Evolutionary conservation across 2,113 vertebrate genomes (phyloP).

Genomic region (Siniperca knerii): DNA sequence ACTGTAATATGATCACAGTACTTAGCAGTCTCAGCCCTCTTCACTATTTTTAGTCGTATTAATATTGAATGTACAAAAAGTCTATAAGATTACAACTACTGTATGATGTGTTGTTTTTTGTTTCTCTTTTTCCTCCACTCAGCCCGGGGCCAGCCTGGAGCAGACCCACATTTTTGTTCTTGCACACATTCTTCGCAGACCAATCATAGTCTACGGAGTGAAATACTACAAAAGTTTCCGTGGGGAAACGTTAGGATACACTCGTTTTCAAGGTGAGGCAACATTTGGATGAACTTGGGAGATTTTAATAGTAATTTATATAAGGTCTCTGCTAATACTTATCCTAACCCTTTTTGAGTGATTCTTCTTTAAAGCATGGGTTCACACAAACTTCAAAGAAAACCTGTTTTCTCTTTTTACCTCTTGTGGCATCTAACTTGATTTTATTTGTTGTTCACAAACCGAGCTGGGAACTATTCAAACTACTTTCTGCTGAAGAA

Average conservation of each 20-base stretch:
- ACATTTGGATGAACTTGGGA: background rate
- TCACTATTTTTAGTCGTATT: conserved; percentile 21
- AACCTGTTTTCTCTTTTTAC: background rate
- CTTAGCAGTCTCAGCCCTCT: background rate
- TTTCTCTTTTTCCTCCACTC: background rate
- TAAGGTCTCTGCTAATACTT: background rate
- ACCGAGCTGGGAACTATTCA: background rate
- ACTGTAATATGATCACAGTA: conserved; percentile 3
- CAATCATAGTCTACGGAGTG: conserved; percentile 99
- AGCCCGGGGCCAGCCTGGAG: conserved; percentile 99
- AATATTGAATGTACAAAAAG: background rate
- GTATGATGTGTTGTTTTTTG: background rate
- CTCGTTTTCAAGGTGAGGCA: conserved; percentile 97
- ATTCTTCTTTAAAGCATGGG: background rate
- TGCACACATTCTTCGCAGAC: conserved; percentile 98
- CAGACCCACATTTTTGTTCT: conserved; percentile 99
- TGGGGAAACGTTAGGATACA: conserved; percentile 97
- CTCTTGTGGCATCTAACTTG: background rate
- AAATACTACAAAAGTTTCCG: conserved; percentile 99
- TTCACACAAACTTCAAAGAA: background rate
- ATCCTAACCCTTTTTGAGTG: background rate
- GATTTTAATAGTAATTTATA: background rate
- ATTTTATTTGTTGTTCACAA: background rate
- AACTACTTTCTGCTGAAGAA: background rate
- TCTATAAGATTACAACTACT: background rate